A percentile compares a stretch with the other conserved stretches of the same genome.
Evolutionary conservation across 2,113 vertebrate genomes (phyloP).

Genomic region (Psilopsiagon aymara): DNA sequence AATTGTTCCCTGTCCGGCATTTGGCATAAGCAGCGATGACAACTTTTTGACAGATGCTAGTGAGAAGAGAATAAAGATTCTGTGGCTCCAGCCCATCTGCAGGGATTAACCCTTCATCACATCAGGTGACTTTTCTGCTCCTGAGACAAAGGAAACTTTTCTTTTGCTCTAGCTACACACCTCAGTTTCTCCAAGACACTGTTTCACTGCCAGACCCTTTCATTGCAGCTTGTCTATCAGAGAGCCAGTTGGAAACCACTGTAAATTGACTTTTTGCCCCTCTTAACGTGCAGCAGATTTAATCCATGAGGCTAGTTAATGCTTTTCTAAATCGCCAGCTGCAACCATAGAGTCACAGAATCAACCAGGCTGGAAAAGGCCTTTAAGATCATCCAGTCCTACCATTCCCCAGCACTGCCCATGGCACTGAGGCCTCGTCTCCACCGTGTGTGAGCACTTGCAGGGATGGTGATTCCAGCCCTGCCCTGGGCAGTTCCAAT

Average conservation of each 20-base stretch:
- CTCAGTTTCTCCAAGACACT: neutral
- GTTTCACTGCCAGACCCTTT: neutral
- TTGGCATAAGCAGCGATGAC: conserved; percentile 48
- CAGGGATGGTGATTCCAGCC: neutral
- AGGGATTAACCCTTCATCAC: conserved; percentile 60
- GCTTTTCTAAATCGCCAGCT: neutral
- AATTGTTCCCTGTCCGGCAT: conserved; percentile 32
- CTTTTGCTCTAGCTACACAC: neutral
- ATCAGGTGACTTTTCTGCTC: conserved; percentile 10
- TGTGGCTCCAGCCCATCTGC: conserved; percentile 40
- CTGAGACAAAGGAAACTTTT: conserved; percentile 38
- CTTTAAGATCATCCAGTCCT: neutral
- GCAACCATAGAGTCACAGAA: neutral
- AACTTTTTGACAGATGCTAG: conserved; percentile 38
- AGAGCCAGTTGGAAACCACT: neutral
- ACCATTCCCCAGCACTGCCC: neutral
- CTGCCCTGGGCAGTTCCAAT: no score
- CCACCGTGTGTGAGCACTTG: fast-evolving
- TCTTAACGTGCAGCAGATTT: neutral
- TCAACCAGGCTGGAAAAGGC: neutral
- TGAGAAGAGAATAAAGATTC: conserved; percentile 43
- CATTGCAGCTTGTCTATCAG: neutral
- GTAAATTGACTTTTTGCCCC: neutral
- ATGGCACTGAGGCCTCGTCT: neutral
- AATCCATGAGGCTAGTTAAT: neutral